Conservation (phyloP, 2,113 vertebrate genomes). For the Zosterops lateralis region DNA sequence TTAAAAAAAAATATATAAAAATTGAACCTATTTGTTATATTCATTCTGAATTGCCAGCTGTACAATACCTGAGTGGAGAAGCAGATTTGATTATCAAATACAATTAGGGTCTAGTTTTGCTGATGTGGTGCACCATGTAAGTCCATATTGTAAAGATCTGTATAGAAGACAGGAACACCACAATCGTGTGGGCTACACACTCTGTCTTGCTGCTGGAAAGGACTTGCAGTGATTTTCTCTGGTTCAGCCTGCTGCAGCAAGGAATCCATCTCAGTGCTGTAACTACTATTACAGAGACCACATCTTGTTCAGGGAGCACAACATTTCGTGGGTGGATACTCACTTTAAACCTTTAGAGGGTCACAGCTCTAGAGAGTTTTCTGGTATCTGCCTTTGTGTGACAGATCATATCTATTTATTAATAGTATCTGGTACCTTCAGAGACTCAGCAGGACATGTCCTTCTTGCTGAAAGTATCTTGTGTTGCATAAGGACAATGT, state of each 20-base stretch:
- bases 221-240: neutral
- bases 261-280: neutral
- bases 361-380: neutral
- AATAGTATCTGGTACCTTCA: neutral
- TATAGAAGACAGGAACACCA: neutral
- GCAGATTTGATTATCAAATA: conserved; percentile 32
- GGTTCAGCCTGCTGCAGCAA: neutral
- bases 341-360: neutral
- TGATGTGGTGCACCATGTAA: neutral
- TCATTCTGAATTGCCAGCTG: neutral
- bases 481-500: neutral
- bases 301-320: neutral
- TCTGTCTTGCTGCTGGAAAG: neutral
- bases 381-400: neutral
- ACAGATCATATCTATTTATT: neutral
- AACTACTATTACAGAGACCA: neutral
- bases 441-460: neutral
- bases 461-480: neutral
- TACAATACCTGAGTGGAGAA: neutral
- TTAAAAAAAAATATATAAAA: neutral
- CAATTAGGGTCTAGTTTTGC: conserved; percentile 1
- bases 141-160: conserved; percentile 1
- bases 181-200: neutral
- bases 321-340: neutral
- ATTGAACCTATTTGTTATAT: neutral